Conservation (phyloP, 1,140 invertebrate species). For the Nymphalis io region DNA sequence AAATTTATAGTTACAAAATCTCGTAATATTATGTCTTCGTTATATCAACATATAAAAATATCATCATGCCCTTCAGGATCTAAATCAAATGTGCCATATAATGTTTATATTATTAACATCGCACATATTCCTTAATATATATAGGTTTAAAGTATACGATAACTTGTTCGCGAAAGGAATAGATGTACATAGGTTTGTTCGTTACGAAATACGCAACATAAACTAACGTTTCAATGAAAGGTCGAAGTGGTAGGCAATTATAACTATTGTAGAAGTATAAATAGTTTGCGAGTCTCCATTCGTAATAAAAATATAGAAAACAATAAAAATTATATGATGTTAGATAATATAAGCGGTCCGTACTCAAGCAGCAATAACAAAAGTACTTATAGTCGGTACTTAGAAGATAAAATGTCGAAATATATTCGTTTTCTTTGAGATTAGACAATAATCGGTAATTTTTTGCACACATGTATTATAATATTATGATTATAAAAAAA, state of each 20-base stretch:
- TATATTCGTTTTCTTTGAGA: neutral
- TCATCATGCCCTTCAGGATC: neutral
- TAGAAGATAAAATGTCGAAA: constrained; percentile 15
- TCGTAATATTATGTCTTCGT: too few species aligned
- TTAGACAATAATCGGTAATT: constrained; percentile 21
- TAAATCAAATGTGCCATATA: neutral
- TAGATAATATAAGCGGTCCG: neutral
- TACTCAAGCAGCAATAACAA: constrained; percentile 15
- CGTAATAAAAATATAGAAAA: neutral
- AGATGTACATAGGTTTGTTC: too few species aligned
- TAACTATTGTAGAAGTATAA: too few species aligned
- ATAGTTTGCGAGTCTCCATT: constrained; percentile 6
- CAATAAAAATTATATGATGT: neutral
- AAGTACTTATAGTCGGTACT: constrained; percentile 30
- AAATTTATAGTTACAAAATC: too few species aligned
- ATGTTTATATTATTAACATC: neutral
- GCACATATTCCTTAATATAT: too few species aligned
- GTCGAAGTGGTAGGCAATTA: too few species aligned
- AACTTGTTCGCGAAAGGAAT: too few species aligned
- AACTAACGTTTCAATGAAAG: too few species aligned
- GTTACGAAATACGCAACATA: too few species aligned
- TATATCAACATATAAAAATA: too few species aligned
- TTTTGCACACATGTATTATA: neutral
- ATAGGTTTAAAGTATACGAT: too few species aligned
- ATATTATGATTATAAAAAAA: constrained; percentile 9